Evolutionary conservation across 2,888 invertebrate species (phyloP).

Genomic region (Branchinecta sandiegonensis): DNA sequence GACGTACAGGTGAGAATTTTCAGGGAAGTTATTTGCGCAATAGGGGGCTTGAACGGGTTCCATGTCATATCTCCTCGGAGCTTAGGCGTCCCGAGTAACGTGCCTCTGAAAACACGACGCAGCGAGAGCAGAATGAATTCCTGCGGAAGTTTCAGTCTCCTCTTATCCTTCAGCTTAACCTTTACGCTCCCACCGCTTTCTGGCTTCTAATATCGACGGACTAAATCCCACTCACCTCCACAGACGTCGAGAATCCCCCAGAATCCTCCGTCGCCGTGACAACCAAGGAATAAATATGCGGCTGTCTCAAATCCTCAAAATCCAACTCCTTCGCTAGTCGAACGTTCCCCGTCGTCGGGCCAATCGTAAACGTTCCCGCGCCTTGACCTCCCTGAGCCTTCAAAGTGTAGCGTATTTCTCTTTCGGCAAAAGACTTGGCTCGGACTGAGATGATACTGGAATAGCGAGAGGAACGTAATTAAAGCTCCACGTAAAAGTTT

Average conservation of each 20-base stretch:
- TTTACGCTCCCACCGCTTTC: too few relatives aligned
- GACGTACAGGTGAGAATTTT: too few relatives aligned
- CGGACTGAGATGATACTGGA: constrained; percentile 84
- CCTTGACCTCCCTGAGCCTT: constrained; percentile 82
- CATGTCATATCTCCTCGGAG: too few relatives aligned
- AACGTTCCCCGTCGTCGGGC: constrained; percentile 83
- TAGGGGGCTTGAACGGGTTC: too few relatives aligned
- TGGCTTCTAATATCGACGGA: too few relatives aligned
- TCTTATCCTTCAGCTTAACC: too few relatives aligned
- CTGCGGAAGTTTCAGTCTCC: too few relatives aligned
- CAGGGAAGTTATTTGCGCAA: too few relatives aligned
- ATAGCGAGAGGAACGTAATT: constrained; percentile 28
- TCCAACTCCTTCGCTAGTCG: constrained; percentile 90
- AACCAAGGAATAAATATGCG: constrained; percentile 64
- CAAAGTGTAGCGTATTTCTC: constrained; percentile 86
- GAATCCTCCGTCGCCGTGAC: constrained; percentile 93
- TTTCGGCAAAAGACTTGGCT: constrained; percentile 92
- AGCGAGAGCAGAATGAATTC: too few relatives aligned
- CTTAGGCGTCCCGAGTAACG: too few relatives aligned
- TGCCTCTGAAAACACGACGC: too few relatives aligned
- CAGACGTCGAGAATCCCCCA: constrained; percentile 88
- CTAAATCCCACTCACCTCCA: constrained; percentile 49
- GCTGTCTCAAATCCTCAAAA: constrained; percentile 87
- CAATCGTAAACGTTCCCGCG: constrained; percentile 88
- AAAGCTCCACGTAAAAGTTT: constrained; percentile 6